phyloP scores from a whole-genome alignment of 2,888 invertebrate genomes.

The Morpho helenor region DNA sequence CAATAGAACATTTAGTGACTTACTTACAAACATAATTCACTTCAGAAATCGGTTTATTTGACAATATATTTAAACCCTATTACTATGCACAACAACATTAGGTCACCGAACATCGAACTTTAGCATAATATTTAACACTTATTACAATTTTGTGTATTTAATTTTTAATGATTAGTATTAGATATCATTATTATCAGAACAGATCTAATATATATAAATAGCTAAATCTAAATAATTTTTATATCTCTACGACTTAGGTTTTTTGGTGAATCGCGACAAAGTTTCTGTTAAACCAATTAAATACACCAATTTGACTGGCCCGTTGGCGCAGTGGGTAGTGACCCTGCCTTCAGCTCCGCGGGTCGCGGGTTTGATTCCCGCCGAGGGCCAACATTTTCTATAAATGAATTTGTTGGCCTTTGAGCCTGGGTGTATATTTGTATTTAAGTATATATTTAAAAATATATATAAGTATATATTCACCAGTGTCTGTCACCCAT shows the following conservation, averaged over 20 bases:
- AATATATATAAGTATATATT: no score
- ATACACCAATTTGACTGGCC: no score
- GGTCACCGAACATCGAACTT: slow-evolving; percentile 55
- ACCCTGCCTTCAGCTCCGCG: no score
- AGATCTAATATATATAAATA: slow-evolving; percentile 29
- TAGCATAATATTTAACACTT: slow-evolving; percentile 70
- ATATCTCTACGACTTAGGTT: slow-evolving; percentile 10
- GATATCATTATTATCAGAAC: slow-evolving; percentile 53
- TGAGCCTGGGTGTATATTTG: no score
- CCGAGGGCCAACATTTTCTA: no score
- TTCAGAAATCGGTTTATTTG: neutral
- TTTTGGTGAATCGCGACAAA: slow-evolving; percentile 5
- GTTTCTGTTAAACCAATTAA: neutral
- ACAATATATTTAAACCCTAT: slow-evolving; percentile 22
- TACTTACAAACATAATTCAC: neutral
- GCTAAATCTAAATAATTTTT: slow-evolving; percentile 21
- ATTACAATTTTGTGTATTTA: slow-evolving; percentile 49
- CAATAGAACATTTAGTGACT: no score
- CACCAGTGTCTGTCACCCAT: no score
- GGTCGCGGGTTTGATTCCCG: no score
- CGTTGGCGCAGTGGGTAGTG: no score
- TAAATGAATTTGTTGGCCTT: no score
- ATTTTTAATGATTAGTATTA: slow-evolving; percentile 43
- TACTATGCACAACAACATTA: slow-evolving; percentile 41
- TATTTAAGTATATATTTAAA: no score